phyloP scores from a whole-genome alignment of 2,797 vertebrate species.

The Acestrorhynchus altus region DNA sequence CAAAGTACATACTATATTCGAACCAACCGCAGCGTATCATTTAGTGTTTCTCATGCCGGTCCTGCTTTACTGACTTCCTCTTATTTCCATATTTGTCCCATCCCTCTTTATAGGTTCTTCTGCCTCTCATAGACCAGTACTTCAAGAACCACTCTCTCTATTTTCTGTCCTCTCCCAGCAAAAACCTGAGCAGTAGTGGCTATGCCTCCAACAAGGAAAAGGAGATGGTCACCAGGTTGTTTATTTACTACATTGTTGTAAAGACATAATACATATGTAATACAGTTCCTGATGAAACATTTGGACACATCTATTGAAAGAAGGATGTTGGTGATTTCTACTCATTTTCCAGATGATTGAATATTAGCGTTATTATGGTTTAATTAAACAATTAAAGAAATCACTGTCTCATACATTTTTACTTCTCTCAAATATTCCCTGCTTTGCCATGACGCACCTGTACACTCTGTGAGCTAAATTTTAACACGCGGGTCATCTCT shows the following conservation, averaged over 20 bases:
- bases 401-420: no score
- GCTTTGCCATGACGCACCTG: no score
- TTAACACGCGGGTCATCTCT: no score
- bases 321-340: no score
- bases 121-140: slow-evolving; percentile 97
- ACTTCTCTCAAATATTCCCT: no score
- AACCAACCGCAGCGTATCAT: not conserved
- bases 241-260: not conserved
- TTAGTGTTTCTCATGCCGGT: not conserved
- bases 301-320: no score
- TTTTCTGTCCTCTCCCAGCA: slow-evolving; percentile 94
- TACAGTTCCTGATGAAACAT: no score
- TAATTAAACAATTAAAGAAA: no score
- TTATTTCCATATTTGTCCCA: not conserved
- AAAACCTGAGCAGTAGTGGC: slow-evolving; percentile 94
- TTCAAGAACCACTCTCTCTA: slow-evolving; percentile 98
- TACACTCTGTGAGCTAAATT: no score
- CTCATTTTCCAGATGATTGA: no score
- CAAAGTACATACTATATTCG: not conserved
- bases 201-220: slow-evolving; percentile 99
- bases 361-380: no score
- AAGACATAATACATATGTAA: not conserved
- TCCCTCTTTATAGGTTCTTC: slow-evolving; percentile 84
- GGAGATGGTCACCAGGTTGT: slow-evolving; percentile 96
- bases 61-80: not conserved